Percentiles rank a stretch among this genome's conserved stretches.
phyloP scores from a whole-genome alignment of 2,797 vertebrate species.

The Acipenser transmontanus region DNA sequence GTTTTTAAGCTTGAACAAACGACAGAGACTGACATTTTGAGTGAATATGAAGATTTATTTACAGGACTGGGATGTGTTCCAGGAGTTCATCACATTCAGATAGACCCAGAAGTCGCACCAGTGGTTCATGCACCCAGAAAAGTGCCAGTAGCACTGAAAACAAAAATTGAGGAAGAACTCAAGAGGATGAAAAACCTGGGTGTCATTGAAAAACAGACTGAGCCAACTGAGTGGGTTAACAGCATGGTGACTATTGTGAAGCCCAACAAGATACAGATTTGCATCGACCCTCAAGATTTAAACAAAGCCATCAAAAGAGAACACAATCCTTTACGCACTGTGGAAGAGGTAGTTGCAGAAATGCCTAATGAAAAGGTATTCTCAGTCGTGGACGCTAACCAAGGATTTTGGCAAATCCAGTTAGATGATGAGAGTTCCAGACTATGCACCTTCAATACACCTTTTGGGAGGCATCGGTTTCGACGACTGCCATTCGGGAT shows the following conservation, averaged over 20 bases:
- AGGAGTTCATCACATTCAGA: background rate
- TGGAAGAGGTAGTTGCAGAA: conserved; percentile 3
- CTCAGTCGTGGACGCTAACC: conserved; percentile 5
- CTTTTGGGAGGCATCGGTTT: background rate
- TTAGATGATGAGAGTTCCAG: background rate
- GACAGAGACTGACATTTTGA: background rate
- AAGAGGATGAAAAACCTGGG: background rate
- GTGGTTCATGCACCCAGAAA: background rate
- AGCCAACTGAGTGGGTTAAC: background rate
- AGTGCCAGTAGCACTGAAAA: background rate
- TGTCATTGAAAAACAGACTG: background rate
- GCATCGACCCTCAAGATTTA: background rate
- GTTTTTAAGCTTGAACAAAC: background rate
- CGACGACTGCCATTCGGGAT: background rate
- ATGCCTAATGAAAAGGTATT: conserved; percentile 10
- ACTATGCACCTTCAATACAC: conserved; percentile 7
- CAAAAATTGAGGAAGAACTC: background rate
- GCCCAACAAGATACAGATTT: background rate
- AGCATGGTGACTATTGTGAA: background rate
- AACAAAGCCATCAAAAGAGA: background rate
- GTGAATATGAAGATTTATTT: background rate
- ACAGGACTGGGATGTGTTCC: background rate
- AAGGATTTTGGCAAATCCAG: conserved; percentile 8
- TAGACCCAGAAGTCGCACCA: background rate
- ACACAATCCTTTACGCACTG: background rate